phyloP scores from a whole-genome alignment of 2,797 vertebrate species.

The Ctenosaura bakeri region DNA sequence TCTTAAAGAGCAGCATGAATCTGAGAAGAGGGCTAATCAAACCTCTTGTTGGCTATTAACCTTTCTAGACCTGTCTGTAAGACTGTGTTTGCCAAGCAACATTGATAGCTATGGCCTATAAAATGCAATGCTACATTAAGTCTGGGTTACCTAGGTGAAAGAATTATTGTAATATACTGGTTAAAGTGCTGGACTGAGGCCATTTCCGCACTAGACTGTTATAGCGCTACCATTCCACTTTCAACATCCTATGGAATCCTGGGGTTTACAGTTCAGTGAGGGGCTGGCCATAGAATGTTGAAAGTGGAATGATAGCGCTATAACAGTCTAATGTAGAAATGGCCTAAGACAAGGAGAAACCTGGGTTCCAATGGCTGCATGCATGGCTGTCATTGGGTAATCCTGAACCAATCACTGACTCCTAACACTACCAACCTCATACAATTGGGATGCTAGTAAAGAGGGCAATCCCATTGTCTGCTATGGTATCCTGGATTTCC shows the following conservation, averaged over 20 bases:
- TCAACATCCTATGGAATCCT: no score
- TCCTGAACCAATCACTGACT: neutral
- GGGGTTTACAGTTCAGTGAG: no score
- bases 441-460: neutral
- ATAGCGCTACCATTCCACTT: no score
- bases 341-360: neutral
- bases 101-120: accelerated
- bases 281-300: no score
- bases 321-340: no score
- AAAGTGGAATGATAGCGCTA: no score
- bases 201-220: no score
- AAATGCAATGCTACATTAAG: accelerated
- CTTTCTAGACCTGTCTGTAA: neutral
- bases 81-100: neutral
- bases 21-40: neutral
- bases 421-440: neutral
- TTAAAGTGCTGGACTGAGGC: neutral
- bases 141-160: neutral
- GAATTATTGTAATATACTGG: neutral
- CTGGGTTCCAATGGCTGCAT: neutral
- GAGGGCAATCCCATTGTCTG: neutral
- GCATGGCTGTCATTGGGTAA: neutral
- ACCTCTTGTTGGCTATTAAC: neutral
- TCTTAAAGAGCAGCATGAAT: neutral
- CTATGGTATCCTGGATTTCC: neutral